Evolutionary conservation across 2,113 vertebrate species (phyloP).

Genomic region (Mormoops blainvillei): DNA sequence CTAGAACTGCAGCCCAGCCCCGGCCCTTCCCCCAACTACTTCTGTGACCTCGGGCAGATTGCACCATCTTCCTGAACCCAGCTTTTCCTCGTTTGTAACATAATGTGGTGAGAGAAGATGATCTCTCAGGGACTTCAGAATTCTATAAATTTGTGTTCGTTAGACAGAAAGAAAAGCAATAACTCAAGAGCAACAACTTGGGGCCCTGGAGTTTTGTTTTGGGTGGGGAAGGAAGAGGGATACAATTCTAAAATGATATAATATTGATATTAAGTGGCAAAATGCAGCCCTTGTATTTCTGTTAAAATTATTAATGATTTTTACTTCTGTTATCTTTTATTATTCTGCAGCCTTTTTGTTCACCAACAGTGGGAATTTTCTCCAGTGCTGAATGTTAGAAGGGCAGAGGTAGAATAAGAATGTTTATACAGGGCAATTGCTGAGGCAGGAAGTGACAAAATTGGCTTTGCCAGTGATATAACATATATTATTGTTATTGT

Average conservation of each 20-base stretch:
- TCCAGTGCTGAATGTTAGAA: not conserved
- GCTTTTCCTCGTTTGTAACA: conserved; percentile 14
- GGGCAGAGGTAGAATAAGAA: not conserved
- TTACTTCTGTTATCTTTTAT: not conserved
- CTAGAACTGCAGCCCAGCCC: not conserved
- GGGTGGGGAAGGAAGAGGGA: not conserved
- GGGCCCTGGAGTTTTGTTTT: not conserved
- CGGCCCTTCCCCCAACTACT: not conserved
- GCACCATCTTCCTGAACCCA: not conserved
- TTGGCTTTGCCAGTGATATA: not conserved
- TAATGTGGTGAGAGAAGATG: not conserved
- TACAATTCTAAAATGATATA: not conserved
- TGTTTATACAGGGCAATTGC: not conserved
- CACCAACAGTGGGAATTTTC: not conserved
- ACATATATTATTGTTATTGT: not conserved
- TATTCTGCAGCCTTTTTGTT: not conserved
- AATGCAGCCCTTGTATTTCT: not conserved
- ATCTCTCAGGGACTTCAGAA: not conserved
- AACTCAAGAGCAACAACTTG: not conserved
- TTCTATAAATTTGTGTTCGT: not conserved
- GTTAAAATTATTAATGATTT: not conserved
- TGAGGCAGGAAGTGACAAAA: not conserved
- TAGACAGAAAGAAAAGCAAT: not conserved
- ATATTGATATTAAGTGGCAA: not conserved
- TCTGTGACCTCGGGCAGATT: not conserved